Base-by-base conservation (phyloP, 2,797 vertebrate genomes). In the Cirrhinus mrigala region DNA sequence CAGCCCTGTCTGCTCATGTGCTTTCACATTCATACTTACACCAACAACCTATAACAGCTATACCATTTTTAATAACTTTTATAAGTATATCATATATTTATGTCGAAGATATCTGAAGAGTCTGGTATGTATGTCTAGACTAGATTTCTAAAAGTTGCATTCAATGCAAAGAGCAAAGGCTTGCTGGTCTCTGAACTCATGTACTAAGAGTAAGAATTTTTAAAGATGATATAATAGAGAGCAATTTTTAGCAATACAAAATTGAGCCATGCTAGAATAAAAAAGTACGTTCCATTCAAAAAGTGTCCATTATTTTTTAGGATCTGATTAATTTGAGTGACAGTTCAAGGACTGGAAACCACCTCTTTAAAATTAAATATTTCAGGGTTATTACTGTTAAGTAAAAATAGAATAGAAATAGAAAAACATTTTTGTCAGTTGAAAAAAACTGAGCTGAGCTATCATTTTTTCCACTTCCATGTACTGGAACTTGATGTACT, bases 1-100 rank as follows among this genome's bases (percentile, higher is more conserved):
- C 68, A 79, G 54, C 24, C 24, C n/a, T 60, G n/a, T 60, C 58
- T 24, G 66, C 83, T 70, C 44, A 60, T 16, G 50, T 71, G 66
- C 56, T 70, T 62, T 62, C 37, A 48, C 44, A 56, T 74, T 62
- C 40, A 60, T 15, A 74, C 24, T 60, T 29, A 64, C 62, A 33
- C 24, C 69, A 71, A 18, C 16, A n/a, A 46, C 44, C 20, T 24
- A 14, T 8, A 69, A 69, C 27, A 18, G 3, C 15, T 9, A 66
- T 16, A 52, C 50, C 9, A 8, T 22, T 56, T 56, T 56, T 56
- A 10, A 60, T 4, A 11, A 60, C 10, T 60, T 60, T 60, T 3
- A 4, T n/a, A n/a, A n/a, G n/a, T n/a, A n/a, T n/a, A n/a, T n/a
- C 24, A 58, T 58, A n/a, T n/a, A 20, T 44, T 8, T 44, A 1